Conservation (phyloP, 2,797 vertebrate species). For the Ataeniobius toweri region DNA sequence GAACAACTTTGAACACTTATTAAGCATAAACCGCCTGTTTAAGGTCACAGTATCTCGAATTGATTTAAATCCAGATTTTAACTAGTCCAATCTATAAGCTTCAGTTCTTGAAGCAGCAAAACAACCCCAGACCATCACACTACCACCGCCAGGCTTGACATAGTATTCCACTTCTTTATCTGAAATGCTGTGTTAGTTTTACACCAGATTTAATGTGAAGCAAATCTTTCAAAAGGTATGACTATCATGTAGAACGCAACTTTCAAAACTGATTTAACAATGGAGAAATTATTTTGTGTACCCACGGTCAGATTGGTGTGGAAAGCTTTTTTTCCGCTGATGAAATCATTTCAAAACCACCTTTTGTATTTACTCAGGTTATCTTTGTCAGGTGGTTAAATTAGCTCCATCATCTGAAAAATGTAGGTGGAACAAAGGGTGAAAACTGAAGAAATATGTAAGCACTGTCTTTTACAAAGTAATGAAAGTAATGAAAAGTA, state of each 20-base stretch:
- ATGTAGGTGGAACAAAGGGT: neutral
- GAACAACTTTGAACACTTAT: neutral
- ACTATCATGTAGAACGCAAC: neutral
- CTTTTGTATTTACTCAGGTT: neutral
- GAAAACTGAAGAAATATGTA: neutral
- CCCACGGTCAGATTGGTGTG: neutral
- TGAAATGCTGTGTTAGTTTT: neutral
- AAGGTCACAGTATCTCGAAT: neutral
- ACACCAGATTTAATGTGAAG: neutral
- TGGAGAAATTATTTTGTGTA: neutral
- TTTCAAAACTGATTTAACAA: neutral
- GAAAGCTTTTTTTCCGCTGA: too few species aligned
- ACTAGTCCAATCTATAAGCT: neutral
- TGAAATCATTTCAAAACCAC: neutral
- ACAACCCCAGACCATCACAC: neutral
- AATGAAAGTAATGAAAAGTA: neutral
- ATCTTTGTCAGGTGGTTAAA: neutral
- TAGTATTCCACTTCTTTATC: neutral
- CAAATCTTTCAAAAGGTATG: neutral
- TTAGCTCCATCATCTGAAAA: neutral
- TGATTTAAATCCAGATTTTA: neutral
- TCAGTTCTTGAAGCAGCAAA: neutral
- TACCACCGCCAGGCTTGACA: neutral
- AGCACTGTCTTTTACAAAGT: neutral
- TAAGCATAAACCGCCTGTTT: neutral